These are phyloP conservation scores for Rutilus rutilus DNA, from an alignment of 2,113 vertebrate genomes.

Conservation along the genomic window DNA sequence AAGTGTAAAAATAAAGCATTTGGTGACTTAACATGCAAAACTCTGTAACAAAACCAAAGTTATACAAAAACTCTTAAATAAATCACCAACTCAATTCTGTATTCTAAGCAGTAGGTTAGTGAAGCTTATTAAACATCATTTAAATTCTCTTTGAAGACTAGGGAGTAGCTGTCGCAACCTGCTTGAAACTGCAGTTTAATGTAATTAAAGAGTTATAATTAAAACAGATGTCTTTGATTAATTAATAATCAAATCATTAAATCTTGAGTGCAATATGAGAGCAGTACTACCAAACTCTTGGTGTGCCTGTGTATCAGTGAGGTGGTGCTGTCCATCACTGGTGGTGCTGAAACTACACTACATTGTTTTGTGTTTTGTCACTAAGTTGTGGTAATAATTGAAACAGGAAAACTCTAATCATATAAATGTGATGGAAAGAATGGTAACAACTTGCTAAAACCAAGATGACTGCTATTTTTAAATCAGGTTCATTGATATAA, in stretches of 20 bases:
- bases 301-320: background rate
- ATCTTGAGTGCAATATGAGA: background rate
- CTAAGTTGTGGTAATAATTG: background rate
- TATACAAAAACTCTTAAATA: constrained; percentile 8
- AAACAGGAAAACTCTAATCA: background rate
- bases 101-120: background rate
- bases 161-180: constrained; percentile 22
- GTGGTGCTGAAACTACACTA: constrained; percentile 35
- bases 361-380: no score
- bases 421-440: background rate
- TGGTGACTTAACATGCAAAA: constrained; percentile 9
- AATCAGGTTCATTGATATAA: background rate
- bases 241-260: constrained; percentile 26
- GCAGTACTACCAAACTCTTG: background rate
- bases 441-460: background rate
- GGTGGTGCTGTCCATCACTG: constrained; percentile 37
- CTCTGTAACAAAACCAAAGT: background rate
- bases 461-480: background rate
- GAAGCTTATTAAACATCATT: constrained; percentile 43
- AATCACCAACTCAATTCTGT: background rate
- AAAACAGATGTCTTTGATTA: constrained; percentile 28
- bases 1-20: constrained; percentile 6
- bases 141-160: constrained; percentile 40
- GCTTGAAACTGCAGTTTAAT: constrained; percentile 11
- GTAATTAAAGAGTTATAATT: constrained; percentile 29